phyloP scores from a whole-genome alignment of 2,113 vertebrate species.

The Esox niger region DNA sequence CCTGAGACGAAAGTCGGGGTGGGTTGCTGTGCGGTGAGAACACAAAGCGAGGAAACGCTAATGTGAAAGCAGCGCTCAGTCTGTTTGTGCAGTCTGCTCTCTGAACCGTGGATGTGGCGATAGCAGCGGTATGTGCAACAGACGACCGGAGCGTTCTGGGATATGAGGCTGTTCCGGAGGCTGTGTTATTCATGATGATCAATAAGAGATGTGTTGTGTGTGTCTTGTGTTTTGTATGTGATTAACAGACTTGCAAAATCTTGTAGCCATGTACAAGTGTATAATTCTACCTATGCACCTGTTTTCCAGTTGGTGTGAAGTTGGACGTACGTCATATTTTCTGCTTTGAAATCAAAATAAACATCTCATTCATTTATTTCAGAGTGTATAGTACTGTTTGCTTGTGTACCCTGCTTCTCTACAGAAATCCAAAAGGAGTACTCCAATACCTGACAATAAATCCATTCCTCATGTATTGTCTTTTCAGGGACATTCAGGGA shows the following conservation, averaged over 20 bases:
- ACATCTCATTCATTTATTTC: slow-evolving; percentile 39
- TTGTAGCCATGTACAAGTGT: not conserved
- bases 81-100: not conserved
- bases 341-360: slow-evolving; percentile 50
- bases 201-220: not conserved
- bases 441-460: not conserved
- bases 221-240: slow-evolving; percentile 40
- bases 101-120: not conserved
- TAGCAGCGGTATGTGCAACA: not conserved
- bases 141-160: not conserved
- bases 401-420: slow-evolving; percentile 8
- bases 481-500: not conserved
- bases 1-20: too few species aligned
- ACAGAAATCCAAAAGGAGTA: not conserved
- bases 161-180: not conserved
- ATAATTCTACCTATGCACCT: slow-evolving; percentile 39
- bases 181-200: slow-evolving; percentile 1
- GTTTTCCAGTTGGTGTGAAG: slow-evolving; percentile 26
- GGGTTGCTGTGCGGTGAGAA: too few species aligned
- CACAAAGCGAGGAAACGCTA: too few species aligned
- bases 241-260: slow-evolving; percentile 34
- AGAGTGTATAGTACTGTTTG: not conserved
- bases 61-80: too few species aligned
- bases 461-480: not conserved
- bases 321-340: slow-evolving; percentile 28